These are phyloP conservation scores for Parochlus steinenii DNA, from an alignment of 2,888 invertebrate genomes.

Conservation along the genomic window DNA sequence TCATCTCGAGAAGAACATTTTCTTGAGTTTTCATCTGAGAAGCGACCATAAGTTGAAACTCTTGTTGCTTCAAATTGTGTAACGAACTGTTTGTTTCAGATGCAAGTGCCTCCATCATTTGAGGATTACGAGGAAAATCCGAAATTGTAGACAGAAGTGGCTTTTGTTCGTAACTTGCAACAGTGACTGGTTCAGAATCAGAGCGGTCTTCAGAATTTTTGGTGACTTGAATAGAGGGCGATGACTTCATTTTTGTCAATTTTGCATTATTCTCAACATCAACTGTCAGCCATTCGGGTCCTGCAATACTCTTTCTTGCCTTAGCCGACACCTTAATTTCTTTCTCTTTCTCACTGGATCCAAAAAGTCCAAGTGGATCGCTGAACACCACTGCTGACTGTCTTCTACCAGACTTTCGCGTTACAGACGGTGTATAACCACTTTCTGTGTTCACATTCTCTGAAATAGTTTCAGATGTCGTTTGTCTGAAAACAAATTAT, in stretches of 20 bases:
- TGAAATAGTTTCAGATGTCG: constrained; percentile 22
- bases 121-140: not conserved
- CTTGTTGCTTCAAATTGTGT: constrained; percentile 25
- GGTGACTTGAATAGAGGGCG: constrained; percentile 9
- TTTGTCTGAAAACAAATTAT: constrained; percentile 24
- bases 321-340: constrained; percentile 19
- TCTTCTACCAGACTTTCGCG: constrained; percentile 25
- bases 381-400: constrained; percentile 21
- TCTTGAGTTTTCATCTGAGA: constrained; percentile 28
- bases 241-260: constrained; percentile 10
- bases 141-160: not conserved
- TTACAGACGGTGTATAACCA: constrained; percentile 17
- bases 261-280: not conserved
- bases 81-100: constrained; percentile 23
- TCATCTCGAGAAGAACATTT: constrained; percentile 25
- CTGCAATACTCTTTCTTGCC: constrained; percentile 8
- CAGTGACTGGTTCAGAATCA: constrained; percentile 7
- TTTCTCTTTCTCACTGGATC: constrained; percentile 4
- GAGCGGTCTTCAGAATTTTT: constrained; percentile 4
- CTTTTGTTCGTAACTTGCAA: constrained; percentile 1
- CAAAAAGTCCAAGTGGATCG: constrained; percentile 18
- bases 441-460: constrained; percentile 16
- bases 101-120: constrained; percentile 20
- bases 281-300: constrained; percentile 9
- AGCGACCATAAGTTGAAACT: constrained; percentile 25